Conservation (phyloP, 2,888 invertebrate species). For the Pediacus dermestoides region DNA sequence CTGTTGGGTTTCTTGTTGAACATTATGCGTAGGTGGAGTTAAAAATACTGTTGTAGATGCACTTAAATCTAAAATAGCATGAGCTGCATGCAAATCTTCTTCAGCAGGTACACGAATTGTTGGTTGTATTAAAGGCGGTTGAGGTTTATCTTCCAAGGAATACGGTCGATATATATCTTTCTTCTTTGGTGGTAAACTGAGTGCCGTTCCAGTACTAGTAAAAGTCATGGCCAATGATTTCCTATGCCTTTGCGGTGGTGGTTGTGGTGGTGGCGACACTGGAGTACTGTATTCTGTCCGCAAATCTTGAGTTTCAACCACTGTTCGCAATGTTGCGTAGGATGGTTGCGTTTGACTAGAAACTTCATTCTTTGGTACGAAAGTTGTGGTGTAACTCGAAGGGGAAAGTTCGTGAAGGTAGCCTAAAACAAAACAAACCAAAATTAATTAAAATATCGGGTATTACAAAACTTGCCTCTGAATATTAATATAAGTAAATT, state of each 20-base stretch:
- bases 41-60: conserved; percentile 76
- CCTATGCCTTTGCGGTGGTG: conserved; percentile 49
- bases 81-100: conserved; percentile 82
- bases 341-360: conserved; percentile 50
- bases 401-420: conserved; percentile 76
- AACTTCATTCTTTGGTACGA: conserved; percentile 65
- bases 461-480: neutral
- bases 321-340: conserved; percentile 55
- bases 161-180: conserved; percentile 89
- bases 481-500: conserved; percentile 10
- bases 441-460: conserved; percentile 1
- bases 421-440: conserved; percentile 58
- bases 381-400: conserved; percentile 73
- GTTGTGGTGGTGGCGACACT: conserved; percentile 36
- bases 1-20: neutral
- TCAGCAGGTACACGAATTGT: conserved; percentile 65
- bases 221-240: conserved; percentile 81
- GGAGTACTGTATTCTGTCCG: conserved; percentile 45
- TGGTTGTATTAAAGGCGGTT: conserved; percentile 44
- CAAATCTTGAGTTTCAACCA: conserved; percentile 50
- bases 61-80: conserved; percentile 85
- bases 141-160: conserved; percentile 65
- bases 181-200: conserved; percentile 84
- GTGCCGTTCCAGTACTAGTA: conserved; percentile 78
- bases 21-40: conserved; percentile 50